A percentile compares a stretch with the other conserved stretches of the same genome.
Evolutionary conservation across 1,140 invertebrate species (phyloP).

Genomic region (Drosophila malerkotliana): DNA sequence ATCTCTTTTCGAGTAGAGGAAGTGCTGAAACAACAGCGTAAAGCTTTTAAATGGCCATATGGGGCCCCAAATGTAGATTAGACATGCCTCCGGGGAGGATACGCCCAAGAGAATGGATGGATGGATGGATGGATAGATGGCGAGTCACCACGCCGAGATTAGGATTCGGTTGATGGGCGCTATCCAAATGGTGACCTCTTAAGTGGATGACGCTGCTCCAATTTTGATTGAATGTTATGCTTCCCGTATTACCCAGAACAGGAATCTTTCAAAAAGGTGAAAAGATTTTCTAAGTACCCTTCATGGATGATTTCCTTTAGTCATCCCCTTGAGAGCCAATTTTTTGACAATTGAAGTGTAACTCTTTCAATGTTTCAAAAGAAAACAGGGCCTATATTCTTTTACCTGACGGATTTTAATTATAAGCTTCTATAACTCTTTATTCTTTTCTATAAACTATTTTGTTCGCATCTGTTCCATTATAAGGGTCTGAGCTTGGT

Average conservation of each 20-base stretch:
- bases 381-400: background rate
- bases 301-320: background rate
- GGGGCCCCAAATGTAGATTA: slow-evolving; percentile 49
- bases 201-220: slow-evolving; percentile 52
- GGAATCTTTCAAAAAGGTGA: slow-evolving; percentile 4
- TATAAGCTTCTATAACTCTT: background rate
- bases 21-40: slow-evolving; percentile 75
- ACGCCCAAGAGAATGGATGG: slow-evolving; percentile 3
- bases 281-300: background rate
- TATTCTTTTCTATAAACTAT: background rate
- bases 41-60: slow-evolving; percentile 74
- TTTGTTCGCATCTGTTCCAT: background rate
- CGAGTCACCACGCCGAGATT: slow-evolving; percentile 14
- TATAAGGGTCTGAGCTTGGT: background rate
- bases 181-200: slow-evolving; percentile 37
- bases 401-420: background rate
- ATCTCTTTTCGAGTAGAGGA: slow-evolving; percentile 29
- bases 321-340: slow-evolving; percentile 1
- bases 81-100: slow-evolving; percentile 40
- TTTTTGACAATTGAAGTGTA: background rate
- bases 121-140: background rate
- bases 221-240: slow-evolving; percentile 41
- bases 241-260: slow-evolving; percentile 1
- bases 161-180: slow-evolving; percentile 5
- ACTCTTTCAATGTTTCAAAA: background rate